Base-by-base conservation (phyloP, 2,888 invertebrate species). In the Leptopilina drosophilae region DNA sequence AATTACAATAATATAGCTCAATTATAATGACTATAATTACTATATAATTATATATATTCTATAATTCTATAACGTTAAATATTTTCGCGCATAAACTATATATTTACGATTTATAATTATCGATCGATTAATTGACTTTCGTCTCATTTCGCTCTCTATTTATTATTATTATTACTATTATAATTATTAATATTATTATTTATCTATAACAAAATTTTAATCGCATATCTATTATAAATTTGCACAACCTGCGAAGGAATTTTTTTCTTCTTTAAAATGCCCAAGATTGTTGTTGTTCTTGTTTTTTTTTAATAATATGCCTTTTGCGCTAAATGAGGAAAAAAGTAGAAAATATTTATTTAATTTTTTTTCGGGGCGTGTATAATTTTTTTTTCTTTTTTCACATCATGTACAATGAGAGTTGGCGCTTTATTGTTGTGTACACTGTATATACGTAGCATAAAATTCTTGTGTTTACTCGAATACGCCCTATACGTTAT, bases 121-220 rank as follows among this genome's bases (percentile, higher is more conserved):
- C 56, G 56, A 73, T 73, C 33, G 15, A 73, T 73, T 73, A 73
- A 73, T 73, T 73, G 73, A 73, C 73, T 73, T 73, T 73, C 73
- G 73, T 73, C 73, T 59, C 56, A 26, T 20, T 67, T 42, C 49
- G 46, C 49, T 20, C 33, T 59, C 73, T 73, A 64, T 64, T 5
- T 64, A 49, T 49, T 49, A 49, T 14, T 33, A 73, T 20, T 20
- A 20, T 20, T 20, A 20, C 1, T 20, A 20, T 20, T 20, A 20
- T 20, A 1, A 20, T 20, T 20, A 20, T 20, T 20, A 20, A 20
- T 20, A 20, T 20, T 20, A 20, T n/a, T 14, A 56, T 33, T 62
- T 62, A 20, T 56, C 73, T 73, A 73, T 56, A 73, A 73, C 56
- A 56, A 73, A 73, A 49, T 49, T 49, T 49, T 49, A 49, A 49